Base-by-base conservation (phyloP, 2,113 vertebrate species). In the Xenotilapia longispinis region DNA sequence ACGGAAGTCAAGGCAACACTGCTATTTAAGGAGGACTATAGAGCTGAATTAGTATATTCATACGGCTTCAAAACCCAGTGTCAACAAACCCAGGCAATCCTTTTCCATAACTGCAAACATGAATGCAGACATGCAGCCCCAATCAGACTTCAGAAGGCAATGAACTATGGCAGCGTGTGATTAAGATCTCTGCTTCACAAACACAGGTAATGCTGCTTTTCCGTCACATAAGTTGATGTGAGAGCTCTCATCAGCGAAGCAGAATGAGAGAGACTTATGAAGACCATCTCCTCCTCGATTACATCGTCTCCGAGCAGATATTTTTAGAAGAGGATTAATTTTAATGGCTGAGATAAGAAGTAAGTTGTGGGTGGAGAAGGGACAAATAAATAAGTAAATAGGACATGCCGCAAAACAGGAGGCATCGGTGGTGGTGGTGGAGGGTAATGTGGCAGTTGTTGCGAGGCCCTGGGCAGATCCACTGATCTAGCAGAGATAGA, bases 271-370 rank as follows among this genome's bases (percentile, higher is more conserved):
- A 70, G 82, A 68, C 3, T 13, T 40, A 88, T 79, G 65, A 70
- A 84, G 92, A 68, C 86, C 83, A 57, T 53, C 88, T 86, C 54
- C 83, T 91, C 65, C 84, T 86, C 14, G 31, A 88, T 91, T 81
- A 80, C 90, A 49, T 88, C 68, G 85, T 87, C 90, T 90, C 87
- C 6, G 80, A 91, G 85, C 28, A 82, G 94, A 88, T 95, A 95
- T 96, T 96, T 95, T 94, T 95, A 95, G 95, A 95, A 53, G 81
- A 91, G 90, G 93, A 94, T 95, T 93, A 91, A 93, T 95, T 94
- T 94, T 91, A 95, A 94, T 94, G 93, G 88, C 51, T 57, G 85
- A 95, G 91, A 94, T 94, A 94, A 94, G 92, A 94, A 88, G 87
- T 85, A 87, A 93, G 91, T 90, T 19, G 73, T 84, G 84, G 89